Evolutionary conservation across 2,888 invertebrate species (phyloP).

Genomic region (Lithophane semibrunnea): DNA sequence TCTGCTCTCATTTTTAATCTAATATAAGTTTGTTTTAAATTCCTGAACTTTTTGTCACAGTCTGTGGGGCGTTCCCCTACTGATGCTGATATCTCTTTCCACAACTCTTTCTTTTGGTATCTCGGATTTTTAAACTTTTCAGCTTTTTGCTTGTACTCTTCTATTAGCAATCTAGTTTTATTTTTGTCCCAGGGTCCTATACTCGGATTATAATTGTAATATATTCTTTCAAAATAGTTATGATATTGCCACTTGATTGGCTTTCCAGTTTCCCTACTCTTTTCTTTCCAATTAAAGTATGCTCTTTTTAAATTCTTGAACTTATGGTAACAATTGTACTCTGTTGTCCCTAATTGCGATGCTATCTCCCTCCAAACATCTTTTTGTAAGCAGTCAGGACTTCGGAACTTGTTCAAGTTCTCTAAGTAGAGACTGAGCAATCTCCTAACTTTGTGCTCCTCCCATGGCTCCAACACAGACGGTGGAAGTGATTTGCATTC

Average conservation of each 20-base stretch:
- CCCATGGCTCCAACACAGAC: conserved; percentile 82
- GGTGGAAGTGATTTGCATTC: conserved; percentile 80
- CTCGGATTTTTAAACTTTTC: conserved; percentile 84
- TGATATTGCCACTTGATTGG: conserved; percentile 84
- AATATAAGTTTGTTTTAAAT: conserved; percentile 85
- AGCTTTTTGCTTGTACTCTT: conserved; percentile 80
- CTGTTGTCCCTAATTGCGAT: conserved; percentile 78
- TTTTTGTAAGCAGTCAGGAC: conserved; percentile 79
- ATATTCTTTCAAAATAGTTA: conserved; percentile 85
- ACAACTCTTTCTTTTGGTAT: conserved; percentile 85
- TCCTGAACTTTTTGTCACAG: conserved; percentile 87
- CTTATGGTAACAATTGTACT: conserved; percentile 86
- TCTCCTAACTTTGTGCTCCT: conserved; percentile 80
- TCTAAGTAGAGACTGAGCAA: conserved; percentile 84
- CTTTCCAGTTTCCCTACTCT: conserved; percentile 79
- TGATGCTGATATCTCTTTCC: conserved; percentile 80
- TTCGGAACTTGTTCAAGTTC: conserved; percentile 80
- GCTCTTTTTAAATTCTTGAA: conserved; percentile 86
- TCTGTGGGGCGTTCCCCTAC: conserved; percentile 78
- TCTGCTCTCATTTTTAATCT: conserved; percentile 80
- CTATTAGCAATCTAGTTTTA: conserved; percentile 80
- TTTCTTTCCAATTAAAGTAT: conserved; percentile 82
- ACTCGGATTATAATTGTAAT: conserved; percentile 80
- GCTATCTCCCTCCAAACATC: conserved; percentile 88
- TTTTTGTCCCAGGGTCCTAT: conserved; percentile 80